phyloP scores from a whole-genome alignment of 2,113 vertebrate species.

The Vimba vimba region DNA sequence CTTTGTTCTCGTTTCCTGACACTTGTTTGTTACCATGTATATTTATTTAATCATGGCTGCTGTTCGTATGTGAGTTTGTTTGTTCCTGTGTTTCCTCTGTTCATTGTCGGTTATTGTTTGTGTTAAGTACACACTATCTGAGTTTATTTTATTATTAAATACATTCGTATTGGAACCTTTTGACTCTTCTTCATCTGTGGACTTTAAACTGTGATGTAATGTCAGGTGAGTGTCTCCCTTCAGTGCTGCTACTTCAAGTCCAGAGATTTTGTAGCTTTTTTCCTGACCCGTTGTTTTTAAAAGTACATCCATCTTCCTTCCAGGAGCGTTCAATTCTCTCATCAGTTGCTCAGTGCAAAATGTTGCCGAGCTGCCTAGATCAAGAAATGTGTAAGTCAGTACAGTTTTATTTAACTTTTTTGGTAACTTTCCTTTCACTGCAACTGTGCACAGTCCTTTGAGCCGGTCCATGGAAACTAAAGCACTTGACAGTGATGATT shows the following conservation, averaged over 20 bases:
- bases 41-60: too few species aligned
- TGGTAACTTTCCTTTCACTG: neutral
- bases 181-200: too few species aligned
- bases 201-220: neutral
- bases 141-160: too few species aligned
- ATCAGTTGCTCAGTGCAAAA: neutral
- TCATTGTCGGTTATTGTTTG: too few species aligned
- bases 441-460: neutral
- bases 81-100: too few species aligned
- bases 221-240: neutral
- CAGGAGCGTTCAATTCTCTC: neutral
- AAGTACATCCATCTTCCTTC: neutral
- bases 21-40: too few species aligned
- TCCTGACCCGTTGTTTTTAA: neutral
- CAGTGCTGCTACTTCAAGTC: neutral
- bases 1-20: too few species aligned
- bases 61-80: too few species aligned
- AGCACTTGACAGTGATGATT: neutral
- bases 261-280: neutral
- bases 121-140: too few species aligned
- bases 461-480: neutral
- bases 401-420: neutral
- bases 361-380: neutral
- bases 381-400: neutral
- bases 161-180: too few species aligned